Evolutionary conservation across 2,113 vertebrate genomes (phyloP).

Genomic region (Stigmatopora argus): DNA sequence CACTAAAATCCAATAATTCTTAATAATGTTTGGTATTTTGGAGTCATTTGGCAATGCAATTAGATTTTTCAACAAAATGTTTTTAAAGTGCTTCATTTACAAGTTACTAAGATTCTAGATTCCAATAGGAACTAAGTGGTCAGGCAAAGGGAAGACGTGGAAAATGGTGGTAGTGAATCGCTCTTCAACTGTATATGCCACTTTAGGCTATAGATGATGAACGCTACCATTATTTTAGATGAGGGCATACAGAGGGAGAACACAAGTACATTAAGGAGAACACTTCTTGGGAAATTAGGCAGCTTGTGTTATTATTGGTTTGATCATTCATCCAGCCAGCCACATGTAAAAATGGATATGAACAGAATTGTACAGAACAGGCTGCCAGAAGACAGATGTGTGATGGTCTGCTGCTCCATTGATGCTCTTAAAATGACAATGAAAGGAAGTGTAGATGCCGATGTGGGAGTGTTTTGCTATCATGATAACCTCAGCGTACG

Average conservation of each 20-base stretch:
- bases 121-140: conserved; percentile 14
- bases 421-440: conserved; percentile 19
- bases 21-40: conserved; percentile 18
- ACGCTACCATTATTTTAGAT: conserved; percentile 19
- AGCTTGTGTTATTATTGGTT: conserved; percentile 11
- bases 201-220: conserved; percentile 27
- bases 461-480: conserved; percentile 5
- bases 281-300: conserved; percentile 4
- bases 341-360: background rate
- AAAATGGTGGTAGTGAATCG: conserved; percentile 19
- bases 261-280: conserved; percentile 7
- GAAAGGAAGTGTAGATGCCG: background rate
- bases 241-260: conserved; percentile 12
- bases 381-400: conserved; percentile 6
- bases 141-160: conserved; percentile 10
- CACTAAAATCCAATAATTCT: conserved; percentile 36
- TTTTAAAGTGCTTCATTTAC: conserved; percentile 38
- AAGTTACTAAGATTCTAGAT: conserved; percentile 15
- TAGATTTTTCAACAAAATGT: conserved; percentile 33
- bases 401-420: conserved; percentile 3
- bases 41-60: conserved; percentile 34
- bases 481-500: conserved; percentile 34
- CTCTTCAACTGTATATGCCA: conserved; percentile 7
- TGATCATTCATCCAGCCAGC: conserved; percentile 7
- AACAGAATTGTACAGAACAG: conserved; percentile 8